Evolutionary conservation across 2,888 invertebrate species (phyloP).

Genomic region (Tipula confusa): DNA sequence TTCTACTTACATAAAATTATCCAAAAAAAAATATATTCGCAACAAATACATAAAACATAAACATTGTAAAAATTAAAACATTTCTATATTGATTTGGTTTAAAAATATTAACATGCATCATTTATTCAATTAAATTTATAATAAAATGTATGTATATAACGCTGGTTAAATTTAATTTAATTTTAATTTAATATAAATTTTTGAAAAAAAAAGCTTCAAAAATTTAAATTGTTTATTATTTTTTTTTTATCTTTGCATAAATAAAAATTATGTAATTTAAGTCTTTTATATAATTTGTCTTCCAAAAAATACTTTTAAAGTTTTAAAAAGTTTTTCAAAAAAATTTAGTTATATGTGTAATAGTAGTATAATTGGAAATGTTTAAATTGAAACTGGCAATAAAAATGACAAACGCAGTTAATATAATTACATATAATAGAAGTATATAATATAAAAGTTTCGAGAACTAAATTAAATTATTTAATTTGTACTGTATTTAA

Average conservation of each 20-base stretch:
- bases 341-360: background rate
- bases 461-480: background rate
- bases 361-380: background rate
- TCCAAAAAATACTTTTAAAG: background rate
- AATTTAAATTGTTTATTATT: too few species aligned
- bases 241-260: background rate
- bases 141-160: background rate
- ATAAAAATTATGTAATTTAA: background rate
- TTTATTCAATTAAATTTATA: slow-evolving; percentile 20
- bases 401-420: background rate
- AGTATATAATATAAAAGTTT: background rate
- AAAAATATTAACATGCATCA: slow-evolving; percentile 7
- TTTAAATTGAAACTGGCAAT: background rate
- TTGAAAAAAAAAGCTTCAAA: background rate
- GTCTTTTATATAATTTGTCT: background rate
- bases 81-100: background rate
- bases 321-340: background rate
- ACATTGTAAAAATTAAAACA: background rate
- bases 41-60: background rate
- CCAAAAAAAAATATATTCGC: background rate
- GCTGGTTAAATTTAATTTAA: background rate
- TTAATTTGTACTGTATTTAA: background rate
- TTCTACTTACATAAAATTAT: background rate
- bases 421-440: background rate
- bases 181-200: background rate